Evolutionary conservation across 64 coral and sea anemone species (phyloP), one percentile per base, ranked within the genome.

Genomic region (Hydrozoanthus tunicans): DNA sequence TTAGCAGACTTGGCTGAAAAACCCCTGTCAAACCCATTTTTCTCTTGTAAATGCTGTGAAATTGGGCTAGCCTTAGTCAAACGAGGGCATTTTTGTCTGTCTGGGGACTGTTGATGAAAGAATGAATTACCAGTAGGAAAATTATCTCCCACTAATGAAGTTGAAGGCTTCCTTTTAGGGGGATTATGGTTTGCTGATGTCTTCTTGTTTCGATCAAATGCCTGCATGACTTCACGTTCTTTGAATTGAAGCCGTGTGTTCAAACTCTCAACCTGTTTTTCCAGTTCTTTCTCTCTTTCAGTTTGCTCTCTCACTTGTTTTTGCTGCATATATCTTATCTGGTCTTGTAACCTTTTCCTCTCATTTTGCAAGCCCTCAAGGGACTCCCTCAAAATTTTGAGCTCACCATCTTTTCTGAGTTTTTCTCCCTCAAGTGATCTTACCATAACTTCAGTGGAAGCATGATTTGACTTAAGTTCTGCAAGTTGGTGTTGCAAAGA

Each of bases 81-180:
- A 15, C 57, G 70, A 9, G 69, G 13, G 57, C 84, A 88, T 88
- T 88, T 88, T 70, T 88, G 68, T 88, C 56, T 56, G 54, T 91
- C 83, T 20, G 89, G 82, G 59, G 92, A 88, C 9, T 51, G 77
- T 26, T 94, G 91, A 79, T 96, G 56, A 76, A 94, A 94, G 56
- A 96, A 96, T 57, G 95, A 96, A 24, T 20, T 93, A 9, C 95
- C 95, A 17, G 90, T 96, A 54, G 95, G 95, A 59, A 96, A 93
- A 58, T 53, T 10, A 51, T 86, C 89, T 80, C 71, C 92, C 5
- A 79, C 5, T 17, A 54, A 3, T 17, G 59, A 15, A 73, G 83
- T 86, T 10, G 82, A 53, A 32, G 56, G 54, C 59, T 93, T 96
- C 51, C 78, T 96, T 59, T 91, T 77, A 15, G 81, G 66, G 8